Base-by-base conservation (phyloP, 2,888 invertebrate genomes). In the Mesorhabditis sp. region DNA sequence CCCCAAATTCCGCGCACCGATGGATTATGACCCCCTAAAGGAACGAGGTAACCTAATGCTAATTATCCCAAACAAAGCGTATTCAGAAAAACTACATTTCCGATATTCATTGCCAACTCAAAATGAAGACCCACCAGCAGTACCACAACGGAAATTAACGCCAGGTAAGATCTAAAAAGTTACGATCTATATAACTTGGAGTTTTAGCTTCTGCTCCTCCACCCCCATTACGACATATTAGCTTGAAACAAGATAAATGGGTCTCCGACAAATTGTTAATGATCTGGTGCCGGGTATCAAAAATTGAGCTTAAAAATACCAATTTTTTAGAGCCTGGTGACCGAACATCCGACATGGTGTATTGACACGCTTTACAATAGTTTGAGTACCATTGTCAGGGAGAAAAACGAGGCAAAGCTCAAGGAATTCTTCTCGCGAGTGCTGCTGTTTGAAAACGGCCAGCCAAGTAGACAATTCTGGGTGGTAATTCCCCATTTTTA, bases 261-360 rank as follows among this genome's bases (percentile, higher is more conserved):
- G 58, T 50, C 10, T 50, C 58, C n/a, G 58, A 50, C 58, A n/a
- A 50, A n/a, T 50, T 50, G 58, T 50, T 50, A n/a, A 50, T 50
- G n/a, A 50, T 50, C n/a, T 50, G 58, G 58, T 50, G 58, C 58
- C 7, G n/a, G 58, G 58, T 50, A 50, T 50, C 58, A 50, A 50
- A 50, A 50, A 13, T 50, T 13, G 58, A 13, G 7, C n/a, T 2
- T 50, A 13, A 10, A 2, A 50, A 13, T 6, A 50, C n/a, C n/a
- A 0, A 13, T 50, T 50, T 50, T 50, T 50, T 50, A 50, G 58
- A 50, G n/a, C n/a, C n/a, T 50, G 58, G 58, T 50, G n/a, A n/a
- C 58, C n/a, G 10, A 50, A 50, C 58, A 50, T 50, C 58, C 58
- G n/a, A 50, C 58, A 13, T 50, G 58, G 58, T 50, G 10, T 50